Percentiles rank a stretch among this genome's conserved stretches.
Evolutionary conservation across 2,797 vertebrate species (phyloP).

Genomic region (Mus spretus): DNA sequence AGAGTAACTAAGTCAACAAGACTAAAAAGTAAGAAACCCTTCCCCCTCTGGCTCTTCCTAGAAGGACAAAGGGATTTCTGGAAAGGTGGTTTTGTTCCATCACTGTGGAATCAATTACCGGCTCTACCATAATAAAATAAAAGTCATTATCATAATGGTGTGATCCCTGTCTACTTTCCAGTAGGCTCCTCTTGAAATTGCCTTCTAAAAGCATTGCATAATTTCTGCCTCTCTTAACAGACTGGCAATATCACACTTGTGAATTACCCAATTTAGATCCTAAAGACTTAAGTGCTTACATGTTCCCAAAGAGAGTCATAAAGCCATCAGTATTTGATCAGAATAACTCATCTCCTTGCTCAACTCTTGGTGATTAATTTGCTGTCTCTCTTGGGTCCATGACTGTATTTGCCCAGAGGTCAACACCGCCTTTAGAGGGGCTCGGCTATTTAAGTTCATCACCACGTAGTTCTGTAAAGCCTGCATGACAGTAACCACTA

Average conservation of each 20-base stretch:
- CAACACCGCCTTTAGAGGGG: constrained; percentile 61
- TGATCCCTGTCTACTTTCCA: constrained; percentile 50
- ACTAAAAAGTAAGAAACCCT: constrained; percentile 45
- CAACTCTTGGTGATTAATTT: constrained; percentile 56
- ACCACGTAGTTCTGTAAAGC: neutral
- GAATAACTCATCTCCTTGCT: constrained; percentile 49
- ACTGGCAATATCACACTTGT: constrained; percentile 66
- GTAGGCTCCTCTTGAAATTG: constrained; percentile 60
- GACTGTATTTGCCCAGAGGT: constrained; percentile 55
- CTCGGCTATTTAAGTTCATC: neutral
- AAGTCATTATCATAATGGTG: constrained; percentile 65
- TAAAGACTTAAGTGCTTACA: constrained; percentile 62
- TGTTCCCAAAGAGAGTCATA: constrained; percentile 57
- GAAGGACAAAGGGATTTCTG: constrained; percentile 54
- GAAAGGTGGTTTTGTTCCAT: constrained; percentile 61
- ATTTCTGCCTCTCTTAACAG: constrained; percentile 69
- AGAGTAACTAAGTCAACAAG: constrained; percentile 52
- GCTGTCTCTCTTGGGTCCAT: constrained; percentile 10
- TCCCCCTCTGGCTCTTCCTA: constrained; percentile 11
- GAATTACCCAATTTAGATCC: constrained; percentile 69
- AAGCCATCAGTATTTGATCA: constrained; percentile 62
- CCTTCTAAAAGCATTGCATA: constrained; percentile 68
- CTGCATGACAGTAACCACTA: neutral
- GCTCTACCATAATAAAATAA: constrained; percentile 57
- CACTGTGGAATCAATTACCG: constrained; percentile 54